phyloP scores from a whole-genome alignment of 1,140 invertebrate species.

The Lutraria rhynchaena region DNA sequence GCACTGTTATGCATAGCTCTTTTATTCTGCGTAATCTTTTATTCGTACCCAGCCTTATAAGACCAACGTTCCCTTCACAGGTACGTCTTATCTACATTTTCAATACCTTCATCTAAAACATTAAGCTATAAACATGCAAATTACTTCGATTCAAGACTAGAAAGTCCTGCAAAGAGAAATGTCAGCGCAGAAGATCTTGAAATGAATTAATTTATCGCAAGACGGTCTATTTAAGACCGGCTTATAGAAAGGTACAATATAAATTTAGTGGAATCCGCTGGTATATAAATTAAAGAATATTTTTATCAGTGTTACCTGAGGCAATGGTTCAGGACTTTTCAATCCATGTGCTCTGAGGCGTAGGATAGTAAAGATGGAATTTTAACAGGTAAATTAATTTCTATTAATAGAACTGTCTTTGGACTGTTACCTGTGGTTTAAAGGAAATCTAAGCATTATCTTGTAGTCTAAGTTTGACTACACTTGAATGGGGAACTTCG shows the following conservation, averaged over 20 bases:
- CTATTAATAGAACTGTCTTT: slow-evolving; percentile 52
- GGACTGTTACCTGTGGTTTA: slow-evolving; percentile 36
- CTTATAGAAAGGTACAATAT: neutral
- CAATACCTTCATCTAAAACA: neutral
- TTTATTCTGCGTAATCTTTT: too few relatives aligned
- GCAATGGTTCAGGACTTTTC: slow-evolving; percentile 10
- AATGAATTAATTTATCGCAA: slow-evolving; percentile 27
- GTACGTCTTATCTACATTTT: too few relatives aligned
- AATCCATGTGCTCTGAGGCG: slow-evolving; percentile 28
- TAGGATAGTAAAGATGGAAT: slow-evolving; percentile 51
- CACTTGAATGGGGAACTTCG: slow-evolving; percentile 48
- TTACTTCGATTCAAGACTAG: neutral
- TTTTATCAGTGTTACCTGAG: slow-evolving; percentile 10
- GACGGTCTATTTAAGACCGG: slow-evolving; percentile 8
- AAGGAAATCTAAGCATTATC: slow-evolving; percentile 44
- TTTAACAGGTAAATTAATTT: slow-evolving; percentile 51
- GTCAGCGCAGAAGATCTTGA: neutral
- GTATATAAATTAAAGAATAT: slow-evolving; percentile 4
- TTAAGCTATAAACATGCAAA: slow-evolving; percentile 14
- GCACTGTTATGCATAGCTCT: too few relatives aligned
- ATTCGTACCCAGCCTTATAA: too few relatives aligned
- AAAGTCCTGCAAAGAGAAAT: too few relatives aligned
- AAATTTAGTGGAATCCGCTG: slow-evolving; percentile 2
- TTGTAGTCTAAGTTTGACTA: slow-evolving; percentile 29
- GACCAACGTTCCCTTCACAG: too few relatives aligned